Evolutionary conservation across 2,797 vertebrate species (phyloP).

Genomic region (Pristis pectinata): DNA sequence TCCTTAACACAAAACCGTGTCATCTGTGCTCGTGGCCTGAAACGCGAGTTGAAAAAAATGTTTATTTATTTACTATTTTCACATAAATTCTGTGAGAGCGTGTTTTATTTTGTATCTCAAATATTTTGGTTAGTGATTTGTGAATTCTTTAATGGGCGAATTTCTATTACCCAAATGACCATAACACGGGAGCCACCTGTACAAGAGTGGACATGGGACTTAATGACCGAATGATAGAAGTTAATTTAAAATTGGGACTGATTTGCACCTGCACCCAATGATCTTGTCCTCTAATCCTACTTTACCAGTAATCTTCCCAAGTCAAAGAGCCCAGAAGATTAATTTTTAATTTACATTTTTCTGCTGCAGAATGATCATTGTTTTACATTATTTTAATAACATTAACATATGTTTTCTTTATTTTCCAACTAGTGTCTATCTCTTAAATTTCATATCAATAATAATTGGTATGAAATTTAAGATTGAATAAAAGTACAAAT

Average conservation of each 20-base stretch:
- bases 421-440: neutral
- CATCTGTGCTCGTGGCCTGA: too few species aligned
- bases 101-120: too few species aligned
- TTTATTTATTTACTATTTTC: too few species aligned
- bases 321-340: neutral
- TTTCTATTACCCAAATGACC: too few species aligned
- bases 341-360: neutral
- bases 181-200: neutral
- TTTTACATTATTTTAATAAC: slow-evolving; percentile 1
- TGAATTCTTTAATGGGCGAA: too few species aligned
- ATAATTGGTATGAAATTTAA: neutral
- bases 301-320: neutral
- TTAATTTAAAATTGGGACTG: neutral
- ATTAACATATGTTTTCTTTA: neutral
- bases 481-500: neutral
- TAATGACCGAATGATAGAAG: neutral
- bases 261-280: neutral
- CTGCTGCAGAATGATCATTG: neutral
- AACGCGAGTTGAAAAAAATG: too few species aligned
- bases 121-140: too few species aligned
- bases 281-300: neutral
- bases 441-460: too few species aligned
- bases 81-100: too few species aligned
- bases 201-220: neutral
- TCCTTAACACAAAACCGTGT: too few species aligned